A percentile compares a stretch with the other conserved stretches of the same genome.
These are phyloP conservation scores for Serilophus lunatus DNA, from an alignment of 2,113 vertebrate genomes.

Conservation along the genomic window DNA sequence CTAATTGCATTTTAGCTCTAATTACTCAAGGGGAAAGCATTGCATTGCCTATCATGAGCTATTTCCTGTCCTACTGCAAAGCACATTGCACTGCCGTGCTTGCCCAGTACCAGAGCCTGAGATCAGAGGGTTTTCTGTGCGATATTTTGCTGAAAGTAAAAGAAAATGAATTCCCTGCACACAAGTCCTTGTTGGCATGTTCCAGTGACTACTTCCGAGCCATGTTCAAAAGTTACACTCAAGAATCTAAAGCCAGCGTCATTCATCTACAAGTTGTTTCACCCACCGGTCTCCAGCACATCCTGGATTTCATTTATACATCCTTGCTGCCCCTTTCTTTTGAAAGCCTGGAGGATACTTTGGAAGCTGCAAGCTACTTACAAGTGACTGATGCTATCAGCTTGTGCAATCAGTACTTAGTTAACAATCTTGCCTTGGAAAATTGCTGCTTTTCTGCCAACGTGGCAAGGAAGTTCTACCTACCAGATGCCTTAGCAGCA, in stretches of 20 bases:
- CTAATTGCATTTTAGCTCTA: conserved; percentile 10
- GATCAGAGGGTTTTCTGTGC: conserved; percentile 83
- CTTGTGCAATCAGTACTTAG: conserved; percentile 85
- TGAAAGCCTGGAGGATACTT: conserved; percentile 79
- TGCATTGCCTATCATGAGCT: conserved; percentile 81
- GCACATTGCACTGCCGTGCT: conserved; percentile 80
- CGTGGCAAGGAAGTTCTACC: conserved; percentile 81
- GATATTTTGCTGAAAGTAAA: conserved; percentile 88
- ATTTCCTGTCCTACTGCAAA: conserved; percentile 90
- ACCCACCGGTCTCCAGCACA: conserved; percentile 77
- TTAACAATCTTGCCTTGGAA: conserved; percentile 76
- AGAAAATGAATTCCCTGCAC: conserved; percentile 86
- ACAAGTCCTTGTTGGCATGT: conserved; percentile 88
- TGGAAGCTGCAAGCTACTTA: conserved; percentile 90
- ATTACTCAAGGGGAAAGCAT: not conserved
- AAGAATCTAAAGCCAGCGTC: conserved; percentile 77
- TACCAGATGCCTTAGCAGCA: conserved; percentile 69
- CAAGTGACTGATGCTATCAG: conserved; percentile 86
- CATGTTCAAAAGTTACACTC: conserved; percentile 88
- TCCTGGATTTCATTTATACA: conserved; percentile 94
- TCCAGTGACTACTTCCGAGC: conserved; percentile 95
- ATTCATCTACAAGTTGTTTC: conserved; percentile 83
- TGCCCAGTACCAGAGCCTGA: conserved; percentile 84
- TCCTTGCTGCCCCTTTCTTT: conserved; percentile 88
- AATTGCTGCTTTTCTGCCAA: conserved; percentile 90